Base-by-base conservation (phyloP, 2,888 invertebrate genomes). In the Tenthredo distinguenda region DNA sequence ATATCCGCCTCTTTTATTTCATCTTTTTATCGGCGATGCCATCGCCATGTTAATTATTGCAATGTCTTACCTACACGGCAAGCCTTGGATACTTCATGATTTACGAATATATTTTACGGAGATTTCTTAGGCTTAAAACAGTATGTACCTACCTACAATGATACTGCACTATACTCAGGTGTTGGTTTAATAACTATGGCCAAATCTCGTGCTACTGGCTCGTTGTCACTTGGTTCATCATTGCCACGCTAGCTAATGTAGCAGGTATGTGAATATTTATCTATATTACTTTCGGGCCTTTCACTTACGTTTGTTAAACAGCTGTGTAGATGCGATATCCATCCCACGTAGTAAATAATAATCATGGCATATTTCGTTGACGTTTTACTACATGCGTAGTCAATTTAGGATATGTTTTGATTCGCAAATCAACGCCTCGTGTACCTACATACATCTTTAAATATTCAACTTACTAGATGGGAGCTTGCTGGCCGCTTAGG, bases 11-110 rank as follows among this genome's bases (percentile, higher is more conserved):
- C 18, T 62, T 34, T 85, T 43, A 47, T 77, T 77, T 34, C 81
- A 21, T 62, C 58, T 62, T 37, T 72, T 85, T 85, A 85, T 85
- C 71, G 21, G 71, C 58, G 31, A 85, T 58, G 81, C 68, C 71
- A 72, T 85, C 81, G 77, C 50, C 9, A 37, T 72, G 82, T 81
- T 85, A 85, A 82, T 72, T 82, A 85, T 82, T 58, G 58, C 81
- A 50, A 65, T 40, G 50, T 82, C 71, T 85, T 37, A 62, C 43
- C 62, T 18, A 40, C 58, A 58, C 81, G 37, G 21, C 62, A 40
- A 40, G 21, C 40, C 40, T 77, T 31, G 9, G n/a, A 47, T 47
- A 26, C 12, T 77, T 50, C 3, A 26, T 77, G 15, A 31, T 55
- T 34, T 50, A 55, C 77, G 31, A 47, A n/a, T 77, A 15, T 68